Base-by-base conservation (phyloP, 2,797 vertebrate species). In the Schizopygopsis pylzovi region DNA sequence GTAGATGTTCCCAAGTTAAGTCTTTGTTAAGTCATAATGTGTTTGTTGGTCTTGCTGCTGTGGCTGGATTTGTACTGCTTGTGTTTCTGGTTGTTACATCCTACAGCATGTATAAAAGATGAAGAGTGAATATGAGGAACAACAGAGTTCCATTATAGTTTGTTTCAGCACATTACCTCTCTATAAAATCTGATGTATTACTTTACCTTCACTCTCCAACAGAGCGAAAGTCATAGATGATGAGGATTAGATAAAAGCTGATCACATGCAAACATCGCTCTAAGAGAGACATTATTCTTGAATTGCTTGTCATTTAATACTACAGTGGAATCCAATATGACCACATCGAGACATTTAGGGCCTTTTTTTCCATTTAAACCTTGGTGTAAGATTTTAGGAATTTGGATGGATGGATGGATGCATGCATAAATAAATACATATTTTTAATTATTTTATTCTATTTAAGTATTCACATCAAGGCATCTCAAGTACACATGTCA, bases 61-160 rank as follows among this genome's bases (percentile, higher is more conserved):
- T 88, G 28, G 88, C 67, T 63, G 91, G 88, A 4, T 89, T 94
- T 86, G 87, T 95, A 79, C 43, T 90, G 2, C n/a, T 92, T 59
- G 28, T 87, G 15, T 91, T 91, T 78, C 54, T 89, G 4, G 59
- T 84, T 25, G 73, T 78, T 10, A 85, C 47, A 25, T 68, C 76
- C 47, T 79, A 85, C 41, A 67, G 71, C 6, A 52, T 71, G 59
- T 90, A 47, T 39, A 92, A 85, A 82, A 86, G 86, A 81, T 71
- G 61, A 6, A 88, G 65, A 76, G 37, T 1, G 52, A 79, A 59
- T 25, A 70, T 1, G 11, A 87, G 88, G 92, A 93, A 88, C 6
- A 91, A 77, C n/a, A 22, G 12, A 72, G 33, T 39, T 63, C 28
- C 18, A 81, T 49, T 65, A 56, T 18, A 59, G 11, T 37, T 9